Evolutionary conservation across 2,113 vertebrate genomes (phyloP).

Genomic region (Ceyx margarethae): DNA sequence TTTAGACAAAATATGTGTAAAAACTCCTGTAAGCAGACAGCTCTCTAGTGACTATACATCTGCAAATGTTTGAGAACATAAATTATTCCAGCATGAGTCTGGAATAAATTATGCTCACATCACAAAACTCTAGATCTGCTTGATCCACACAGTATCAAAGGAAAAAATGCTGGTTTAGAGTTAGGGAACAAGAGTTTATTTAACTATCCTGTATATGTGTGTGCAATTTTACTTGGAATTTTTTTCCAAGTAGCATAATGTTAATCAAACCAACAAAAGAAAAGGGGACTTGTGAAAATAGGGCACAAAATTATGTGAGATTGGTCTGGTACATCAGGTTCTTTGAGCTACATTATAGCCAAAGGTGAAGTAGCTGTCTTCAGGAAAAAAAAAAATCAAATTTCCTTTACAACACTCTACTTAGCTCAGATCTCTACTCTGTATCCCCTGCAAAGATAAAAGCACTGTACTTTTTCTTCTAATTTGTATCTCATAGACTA

Average conservation of each 20-base stretch:
- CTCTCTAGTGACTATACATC: constrained; percentile 57
- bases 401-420: neutral
- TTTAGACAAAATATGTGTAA: constrained; percentile 69
- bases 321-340: neutral
- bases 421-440: neutral
- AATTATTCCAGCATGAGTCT: constrained; percentile 47
- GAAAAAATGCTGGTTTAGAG: neutral
- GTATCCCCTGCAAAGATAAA: neutral
- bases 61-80: constrained; percentile 33
- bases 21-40: constrained; percentile 57
- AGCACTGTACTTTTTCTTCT: neutral
- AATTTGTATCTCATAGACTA: neutral
- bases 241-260: neutral
- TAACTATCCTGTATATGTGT: neutral
- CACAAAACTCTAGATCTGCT: constrained; percentile 12
- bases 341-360: neutral
- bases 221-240: neutral
- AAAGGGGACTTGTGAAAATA: neutral
- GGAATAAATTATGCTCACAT: constrained; percentile 22
- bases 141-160: neutral
- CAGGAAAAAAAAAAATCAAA: neutral
- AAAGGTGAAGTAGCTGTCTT: neutral
- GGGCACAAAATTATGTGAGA: neutral
- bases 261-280: neutral
- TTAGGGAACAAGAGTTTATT: neutral